Conservation (phyloP, 2,113 vertebrate species). For the Callipepla squamata region DNA sequence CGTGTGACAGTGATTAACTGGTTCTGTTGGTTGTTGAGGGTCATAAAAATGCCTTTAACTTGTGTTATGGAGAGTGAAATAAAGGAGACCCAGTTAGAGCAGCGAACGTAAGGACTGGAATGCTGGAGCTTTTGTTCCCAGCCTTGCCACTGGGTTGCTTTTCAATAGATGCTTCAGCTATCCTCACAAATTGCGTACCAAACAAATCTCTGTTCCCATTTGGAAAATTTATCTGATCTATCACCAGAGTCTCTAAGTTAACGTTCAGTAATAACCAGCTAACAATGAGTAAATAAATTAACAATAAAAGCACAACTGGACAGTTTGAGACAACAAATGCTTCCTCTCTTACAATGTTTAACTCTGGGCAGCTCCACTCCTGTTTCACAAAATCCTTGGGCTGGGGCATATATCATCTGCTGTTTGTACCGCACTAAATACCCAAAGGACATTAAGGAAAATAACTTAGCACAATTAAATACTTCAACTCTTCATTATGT, state of each 20-base stretch:
- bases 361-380: not conserved
- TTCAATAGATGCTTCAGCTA: not conserved
- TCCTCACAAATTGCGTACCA: not conserved
- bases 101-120: not conserved
- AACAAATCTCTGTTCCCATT: not conserved
- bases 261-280: not conserved
- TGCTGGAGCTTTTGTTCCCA: not conserved
- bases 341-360: not conserved
- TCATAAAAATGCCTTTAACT: not conserved
- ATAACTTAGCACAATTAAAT: not conserved
- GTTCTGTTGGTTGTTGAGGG: not conserved
- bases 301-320: not conserved
- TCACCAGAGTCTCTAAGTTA: not conserved
- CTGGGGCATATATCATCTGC: not conserved
- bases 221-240: not conserved
- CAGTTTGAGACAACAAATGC: not conserved
- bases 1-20: not conserved
- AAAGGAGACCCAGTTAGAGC: not conserved
- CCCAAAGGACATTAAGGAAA: not conserved
- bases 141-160: not conserved
- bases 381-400: not conserved
- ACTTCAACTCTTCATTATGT: not conserved
- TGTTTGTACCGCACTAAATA: not conserved
- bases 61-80: not conserved
- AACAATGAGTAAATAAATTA: not conserved